Conservation (phyloP, 2,113 vertebrate species). For the Centropus bengalensis region DNA sequence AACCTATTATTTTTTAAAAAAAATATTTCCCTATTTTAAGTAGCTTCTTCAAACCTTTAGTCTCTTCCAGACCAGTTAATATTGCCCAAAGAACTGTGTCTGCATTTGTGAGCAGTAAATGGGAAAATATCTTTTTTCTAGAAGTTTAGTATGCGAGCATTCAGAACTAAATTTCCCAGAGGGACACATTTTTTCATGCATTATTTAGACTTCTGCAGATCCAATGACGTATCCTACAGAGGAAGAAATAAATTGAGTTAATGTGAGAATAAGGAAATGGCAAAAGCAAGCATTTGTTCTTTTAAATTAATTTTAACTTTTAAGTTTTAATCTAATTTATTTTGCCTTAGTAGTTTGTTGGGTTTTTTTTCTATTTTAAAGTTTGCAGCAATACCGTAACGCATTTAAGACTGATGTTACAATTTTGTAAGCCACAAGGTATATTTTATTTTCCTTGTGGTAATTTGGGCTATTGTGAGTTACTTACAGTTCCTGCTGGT, state of each 20-base stretch:
- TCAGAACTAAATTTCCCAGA: not conserved
- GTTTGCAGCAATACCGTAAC: not conserved
- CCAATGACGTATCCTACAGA: not conserved
- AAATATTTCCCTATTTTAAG: not conserved
- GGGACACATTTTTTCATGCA: not conserved
- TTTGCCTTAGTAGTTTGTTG: not conserved
- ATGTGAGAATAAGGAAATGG: not conserved
- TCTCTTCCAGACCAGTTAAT: not conserved
- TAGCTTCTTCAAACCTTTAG: not conserved
- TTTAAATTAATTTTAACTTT: not conserved
- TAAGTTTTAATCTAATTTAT: not conserved
- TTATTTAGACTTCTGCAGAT: not conserved
- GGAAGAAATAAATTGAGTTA: not conserved
- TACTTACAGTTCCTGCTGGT: not conserved
- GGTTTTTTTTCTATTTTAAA: not conserved
- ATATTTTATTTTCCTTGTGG: not conserved
- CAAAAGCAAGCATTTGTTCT: not conserved
- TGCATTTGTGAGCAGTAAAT: not conserved
- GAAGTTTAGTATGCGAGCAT: not conserved
- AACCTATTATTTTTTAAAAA: not conserved
- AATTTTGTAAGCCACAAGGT: not conserved
- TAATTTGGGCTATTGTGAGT: not conserved
- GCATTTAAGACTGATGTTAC: not conserved
- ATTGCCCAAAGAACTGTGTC: not conserved
- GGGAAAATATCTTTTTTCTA: not conserved